Base-by-base conservation (phyloP, 1,140 invertebrate genomes). In the Pogonus chalceus region DNA sequence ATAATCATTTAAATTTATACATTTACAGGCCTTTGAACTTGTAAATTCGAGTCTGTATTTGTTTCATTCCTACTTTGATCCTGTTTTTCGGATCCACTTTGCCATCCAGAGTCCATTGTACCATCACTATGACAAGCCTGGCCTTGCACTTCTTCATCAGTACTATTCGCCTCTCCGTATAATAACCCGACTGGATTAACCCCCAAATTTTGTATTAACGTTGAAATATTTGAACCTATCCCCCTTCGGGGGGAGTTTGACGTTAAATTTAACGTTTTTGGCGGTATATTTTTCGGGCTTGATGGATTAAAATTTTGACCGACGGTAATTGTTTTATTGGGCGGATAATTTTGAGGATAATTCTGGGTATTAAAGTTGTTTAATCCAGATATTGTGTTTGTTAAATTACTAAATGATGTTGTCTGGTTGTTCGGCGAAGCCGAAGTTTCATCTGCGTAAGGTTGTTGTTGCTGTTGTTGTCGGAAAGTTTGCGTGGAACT, bases 101-200 rank as follows among this genome's bases (percentile, higher is more conserved):
- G 68, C 68, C 68, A 70, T 20, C 68, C 68, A n/a, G 67, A 69
- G 59, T 70, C 66, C 58, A 68, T 68, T 0, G 66, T 68, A 20
- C 62, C 68, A 54, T 70, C 68, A 56, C 68, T 70, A 46, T 70
- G 67, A 39, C 60, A 65, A 31, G 61, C 59, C 35, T 58, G 61
- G n/a, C 61, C 61, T 24, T 62, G 58, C 21, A 61, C 49, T 52
- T 69, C 67, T 49, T 66, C 57, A 21, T 52, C 68, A 2, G 54
- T 56, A 49, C 59, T 61, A 35, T 62, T 66, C 2, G 62, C 62
- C 48, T 69, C 65, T 7, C 62, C 63, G 47, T 71, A 70, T 1
- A 70, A 55, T 23, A 70, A 53, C 22, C 68, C 68, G 4, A 62
- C 62, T 2, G 67, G 61, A 60, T 69, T 69, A 7, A 58, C 63